Evolutionary conservation across 2,113 vertebrate genomes (phyloP).

Genomic region (Brachypodius melanocephalos): DNA sequence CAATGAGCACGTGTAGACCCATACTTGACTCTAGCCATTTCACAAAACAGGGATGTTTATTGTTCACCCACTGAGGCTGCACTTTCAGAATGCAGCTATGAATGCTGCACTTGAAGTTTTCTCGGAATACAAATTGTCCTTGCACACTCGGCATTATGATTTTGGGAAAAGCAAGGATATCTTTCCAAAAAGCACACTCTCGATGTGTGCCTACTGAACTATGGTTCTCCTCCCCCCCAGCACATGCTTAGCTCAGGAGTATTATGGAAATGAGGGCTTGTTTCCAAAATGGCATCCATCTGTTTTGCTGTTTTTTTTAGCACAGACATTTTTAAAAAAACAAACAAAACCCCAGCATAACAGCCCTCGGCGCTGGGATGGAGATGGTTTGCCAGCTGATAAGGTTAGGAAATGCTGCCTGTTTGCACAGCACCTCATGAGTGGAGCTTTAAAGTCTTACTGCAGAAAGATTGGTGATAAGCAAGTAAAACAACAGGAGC

Average conservation of each 20-base stretch:
- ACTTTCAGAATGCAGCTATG: background rate
- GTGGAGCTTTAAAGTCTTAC: background rate
- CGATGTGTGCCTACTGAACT: background rate
- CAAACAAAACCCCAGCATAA: background rate
- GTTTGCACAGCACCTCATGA: background rate
- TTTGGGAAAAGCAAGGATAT: background rate
- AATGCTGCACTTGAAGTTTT: background rate
- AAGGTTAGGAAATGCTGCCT: background rate
- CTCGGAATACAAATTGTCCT: background rate
- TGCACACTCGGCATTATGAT: background rate
- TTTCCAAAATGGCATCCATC: slow-evolving; percentile 29
- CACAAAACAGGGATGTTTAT: background rate
- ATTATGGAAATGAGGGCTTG: background rate
- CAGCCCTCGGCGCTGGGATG: background rate
- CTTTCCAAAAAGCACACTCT: background rate
- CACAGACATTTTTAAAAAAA: background rate
- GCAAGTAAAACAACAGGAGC: background rate
- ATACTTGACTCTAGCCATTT: background rate
- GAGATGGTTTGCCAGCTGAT: background rate
- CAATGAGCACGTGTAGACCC: accelerated
- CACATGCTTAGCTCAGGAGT: background rate
- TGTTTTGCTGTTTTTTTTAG: background rate
- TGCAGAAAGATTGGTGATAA: background rate
- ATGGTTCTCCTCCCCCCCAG: background rate
- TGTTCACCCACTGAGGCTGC: background rate